Percentiles rank a stretch among this genome's conserved stretches.
Conservation (phyloP, 2,113 vertebrate species). For the Passer domesticus region DNA sequence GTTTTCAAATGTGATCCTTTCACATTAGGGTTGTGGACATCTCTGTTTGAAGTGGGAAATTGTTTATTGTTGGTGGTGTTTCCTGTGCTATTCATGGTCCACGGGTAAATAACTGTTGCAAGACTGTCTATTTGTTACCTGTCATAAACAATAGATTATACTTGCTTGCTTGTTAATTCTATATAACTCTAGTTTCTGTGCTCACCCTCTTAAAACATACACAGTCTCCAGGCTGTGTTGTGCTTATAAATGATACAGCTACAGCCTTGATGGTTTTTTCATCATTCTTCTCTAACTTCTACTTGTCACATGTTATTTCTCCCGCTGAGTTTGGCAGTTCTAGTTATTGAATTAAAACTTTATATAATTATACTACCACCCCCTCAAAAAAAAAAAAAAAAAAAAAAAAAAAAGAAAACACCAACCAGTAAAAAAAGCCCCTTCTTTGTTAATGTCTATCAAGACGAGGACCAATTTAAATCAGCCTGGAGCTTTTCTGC, state of each 20-base stretch:
- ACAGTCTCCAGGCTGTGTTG: background rate
- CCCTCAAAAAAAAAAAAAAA: background rate
- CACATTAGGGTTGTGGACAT: background rate
- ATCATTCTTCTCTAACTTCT: background rate
- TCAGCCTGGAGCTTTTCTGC: background rate
- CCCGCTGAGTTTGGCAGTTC: background rate
- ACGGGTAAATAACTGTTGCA: background rate
- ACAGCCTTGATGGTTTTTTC: background rate
- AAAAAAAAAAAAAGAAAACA: background rate
- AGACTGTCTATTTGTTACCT: background rate
- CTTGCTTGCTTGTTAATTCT: background rate
- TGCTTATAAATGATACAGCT: background rate
- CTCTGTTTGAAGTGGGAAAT: background rate
- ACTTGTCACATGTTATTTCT: background rate
- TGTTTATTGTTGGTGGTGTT: background rate
- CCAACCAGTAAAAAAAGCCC: background rate
- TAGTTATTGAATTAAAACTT: constrained; percentile 9
- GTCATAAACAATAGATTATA: background rate
- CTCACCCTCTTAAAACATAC: background rate
- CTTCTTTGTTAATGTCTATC: background rate
- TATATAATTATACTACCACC: background rate
- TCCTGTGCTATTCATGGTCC: background rate
- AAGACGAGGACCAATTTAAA: background rate
- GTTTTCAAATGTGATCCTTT: background rate
- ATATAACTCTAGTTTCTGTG: background rate